These are phyloP conservation scores for Microcebus ravelobensis DNA, from an alignment of 2,113 vertebrate genomes.

Conservation along the genomic window DNA sequence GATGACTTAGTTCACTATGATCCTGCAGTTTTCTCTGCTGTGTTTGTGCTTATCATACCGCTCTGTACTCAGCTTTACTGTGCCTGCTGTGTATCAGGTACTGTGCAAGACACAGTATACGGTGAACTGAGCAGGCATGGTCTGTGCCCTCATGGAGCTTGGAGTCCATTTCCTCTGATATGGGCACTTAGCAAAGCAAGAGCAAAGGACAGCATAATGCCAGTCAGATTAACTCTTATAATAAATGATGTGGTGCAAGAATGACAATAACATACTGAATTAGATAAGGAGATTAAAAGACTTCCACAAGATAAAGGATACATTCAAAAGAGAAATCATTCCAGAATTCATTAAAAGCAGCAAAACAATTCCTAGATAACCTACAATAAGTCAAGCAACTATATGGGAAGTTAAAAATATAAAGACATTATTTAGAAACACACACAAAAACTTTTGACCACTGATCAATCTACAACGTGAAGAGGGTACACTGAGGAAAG, in stretches of 20 bases:
- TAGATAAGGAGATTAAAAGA: neutral
- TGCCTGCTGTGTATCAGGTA: neutral
- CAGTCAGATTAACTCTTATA: neutral
- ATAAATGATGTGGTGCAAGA: neutral
- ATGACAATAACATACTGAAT: neutral
- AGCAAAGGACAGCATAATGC: neutral
- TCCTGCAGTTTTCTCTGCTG: neutral
- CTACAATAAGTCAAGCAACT: neutral
- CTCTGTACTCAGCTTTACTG: neutral
- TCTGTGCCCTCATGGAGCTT: neutral
- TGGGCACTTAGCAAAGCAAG: constrained; percentile 6
- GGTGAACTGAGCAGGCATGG: neutral
- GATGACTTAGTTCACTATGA: neutral
- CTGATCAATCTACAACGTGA: neutral
- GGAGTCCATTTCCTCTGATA: neutral
- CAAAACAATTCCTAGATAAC: neutral
- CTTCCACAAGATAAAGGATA: neutral
- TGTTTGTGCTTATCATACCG: neutral
- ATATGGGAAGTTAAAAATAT: neutral
- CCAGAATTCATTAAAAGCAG: constrained; percentile 12
- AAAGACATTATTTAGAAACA: neutral
- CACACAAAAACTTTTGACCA: neutral
- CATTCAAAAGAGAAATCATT: neutral
- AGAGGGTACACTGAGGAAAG: neutral
- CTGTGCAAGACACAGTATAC: neutral